Evolutionary conservation across 1,140 invertebrate species (phyloP).

Genomic region (Nasonia vitripennis): DNA sequence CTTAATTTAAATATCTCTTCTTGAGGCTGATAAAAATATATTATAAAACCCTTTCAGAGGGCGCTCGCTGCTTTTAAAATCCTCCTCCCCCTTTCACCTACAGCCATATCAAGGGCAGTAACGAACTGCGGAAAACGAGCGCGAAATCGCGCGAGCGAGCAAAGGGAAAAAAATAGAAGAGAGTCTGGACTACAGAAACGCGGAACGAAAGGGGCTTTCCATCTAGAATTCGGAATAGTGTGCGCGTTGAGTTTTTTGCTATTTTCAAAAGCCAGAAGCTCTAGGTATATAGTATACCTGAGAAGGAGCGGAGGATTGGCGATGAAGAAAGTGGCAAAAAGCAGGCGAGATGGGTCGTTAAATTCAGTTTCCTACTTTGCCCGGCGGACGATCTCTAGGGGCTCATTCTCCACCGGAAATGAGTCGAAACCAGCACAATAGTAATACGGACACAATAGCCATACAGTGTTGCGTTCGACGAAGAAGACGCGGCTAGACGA

Average conservation of each 20-base stretch:
- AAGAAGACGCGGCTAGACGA: conserved; percentile 41
- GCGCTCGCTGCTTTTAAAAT: not conserved
- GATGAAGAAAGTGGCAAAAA: conserved; percentile 35
- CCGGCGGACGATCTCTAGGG: not conserved
- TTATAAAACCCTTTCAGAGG: conserved; percentile 19
- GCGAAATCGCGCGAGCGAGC: not conserved
- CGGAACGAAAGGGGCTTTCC: conserved; percentile 7
- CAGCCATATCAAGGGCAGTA: not conserved
- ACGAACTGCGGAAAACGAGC: conserved; percentile 21
- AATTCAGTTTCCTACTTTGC: conserved; percentile 39
- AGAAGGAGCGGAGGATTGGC: not conserved
- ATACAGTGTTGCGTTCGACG: conserved; percentile 27
- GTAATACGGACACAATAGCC: conserved; percentile 24
- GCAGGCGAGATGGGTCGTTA: conserved; percentile 35
- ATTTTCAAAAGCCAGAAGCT: not conserved
- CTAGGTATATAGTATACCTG: not conserved
- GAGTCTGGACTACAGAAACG: conserved; percentile 23
- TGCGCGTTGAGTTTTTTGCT: conserved; percentile 15
- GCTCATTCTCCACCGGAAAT: conserved; percentile 38
- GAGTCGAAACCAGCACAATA: conserved; percentile 42
- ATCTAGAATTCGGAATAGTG: conserved; percentile 11
- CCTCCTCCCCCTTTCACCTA: not conserved
- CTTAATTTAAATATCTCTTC: conserved; percentile 26
- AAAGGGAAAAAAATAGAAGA: not conserved
- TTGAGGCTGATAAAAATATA: conserved; percentile 20